phyloP scores from a whole-genome alignment of 2,113 vertebrate genomes.

The Miniopterus natalensis region DNA sequence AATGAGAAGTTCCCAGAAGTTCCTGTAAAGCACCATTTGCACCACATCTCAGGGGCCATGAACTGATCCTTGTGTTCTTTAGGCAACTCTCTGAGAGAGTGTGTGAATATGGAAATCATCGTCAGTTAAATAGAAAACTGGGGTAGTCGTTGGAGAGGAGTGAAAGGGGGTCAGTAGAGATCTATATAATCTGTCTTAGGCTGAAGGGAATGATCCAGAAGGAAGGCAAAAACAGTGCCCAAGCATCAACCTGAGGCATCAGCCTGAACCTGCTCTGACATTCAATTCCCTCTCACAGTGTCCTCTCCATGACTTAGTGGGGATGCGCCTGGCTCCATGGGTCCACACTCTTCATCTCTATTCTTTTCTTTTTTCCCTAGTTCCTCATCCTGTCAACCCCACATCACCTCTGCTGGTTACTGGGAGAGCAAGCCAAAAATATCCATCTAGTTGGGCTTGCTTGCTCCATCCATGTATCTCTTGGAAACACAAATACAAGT shows the following conservation, averaged over 20 bases:
- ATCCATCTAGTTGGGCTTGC: not conserved
- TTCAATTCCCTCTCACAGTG: not conserved
- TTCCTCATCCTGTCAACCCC: not conserved
- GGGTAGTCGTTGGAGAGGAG: not conserved
- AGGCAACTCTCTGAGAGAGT: not conserved
- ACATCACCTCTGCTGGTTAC: not conserved
- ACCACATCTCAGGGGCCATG: not conserved
- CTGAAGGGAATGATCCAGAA: not conserved
- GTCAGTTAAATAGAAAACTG: not conserved
- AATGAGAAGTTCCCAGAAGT: not conserved
- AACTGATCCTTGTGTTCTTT: not conserved
- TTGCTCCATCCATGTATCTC: not conserved
- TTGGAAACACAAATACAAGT: not conserved
- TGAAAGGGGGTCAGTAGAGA: not conserved
- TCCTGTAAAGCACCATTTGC: not conserved
- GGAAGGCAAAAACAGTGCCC: not conserved
- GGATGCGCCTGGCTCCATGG: not conserved
- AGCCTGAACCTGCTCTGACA: not conserved
- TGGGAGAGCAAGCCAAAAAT: slow-evolving; percentile 10
- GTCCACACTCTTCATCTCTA: not conserved
- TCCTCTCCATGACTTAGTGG: not conserved
- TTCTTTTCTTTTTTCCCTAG: not conserved
- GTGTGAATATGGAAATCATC: not conserved
- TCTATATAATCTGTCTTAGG: not conserved
- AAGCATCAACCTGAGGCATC: too few relatives aligned